phyloP scores from a whole-genome alignment of 2,888 invertebrate genomes.

The Drosophila quinaria region DNA sequence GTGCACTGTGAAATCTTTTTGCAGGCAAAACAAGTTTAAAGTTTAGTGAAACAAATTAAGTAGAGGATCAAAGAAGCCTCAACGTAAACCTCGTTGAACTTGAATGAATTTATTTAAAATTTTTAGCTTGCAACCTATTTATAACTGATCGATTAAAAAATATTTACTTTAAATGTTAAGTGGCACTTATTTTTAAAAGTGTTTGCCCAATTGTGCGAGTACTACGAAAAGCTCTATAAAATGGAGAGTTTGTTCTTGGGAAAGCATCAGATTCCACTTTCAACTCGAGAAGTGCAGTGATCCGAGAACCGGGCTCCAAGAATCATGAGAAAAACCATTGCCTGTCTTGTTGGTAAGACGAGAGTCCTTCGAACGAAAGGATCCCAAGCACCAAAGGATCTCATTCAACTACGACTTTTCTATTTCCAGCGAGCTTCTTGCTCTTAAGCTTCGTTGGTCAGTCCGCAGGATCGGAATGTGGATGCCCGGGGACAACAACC shows the following conservation, averaged over 20 bases:
- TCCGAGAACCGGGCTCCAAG: background rate
- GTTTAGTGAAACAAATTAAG: background rate
- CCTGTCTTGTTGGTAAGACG: constrained; percentile 15
- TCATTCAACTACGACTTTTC: background rate
- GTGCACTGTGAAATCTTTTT: background rate
- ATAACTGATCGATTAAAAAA: background rate
- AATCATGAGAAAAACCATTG: constrained; percentile 1
- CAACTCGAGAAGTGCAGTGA: constrained; percentile 3
- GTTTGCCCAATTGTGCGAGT: background rate
- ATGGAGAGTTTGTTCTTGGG: background rate
- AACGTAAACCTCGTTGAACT: background rate
- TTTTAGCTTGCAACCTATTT: background rate
- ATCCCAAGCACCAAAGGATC: background rate
- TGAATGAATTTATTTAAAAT: background rate
- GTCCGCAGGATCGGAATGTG: background rate
- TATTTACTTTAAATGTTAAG: background rate
- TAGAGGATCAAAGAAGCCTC: background rate
- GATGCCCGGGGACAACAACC: background rate
- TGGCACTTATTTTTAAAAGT: too few relatives aligned
- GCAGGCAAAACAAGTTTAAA: background rate
- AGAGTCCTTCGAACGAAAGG: background rate
- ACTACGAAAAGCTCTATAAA: background rate
- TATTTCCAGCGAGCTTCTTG: constrained; percentile 10
- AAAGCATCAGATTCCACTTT: constrained; percentile 8
- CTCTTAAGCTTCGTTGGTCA: constrained; percentile 4